phyloP scores from a whole-genome alignment of 2,113 vertebrate species.

The Scytalopus superciliaris region DNA sequence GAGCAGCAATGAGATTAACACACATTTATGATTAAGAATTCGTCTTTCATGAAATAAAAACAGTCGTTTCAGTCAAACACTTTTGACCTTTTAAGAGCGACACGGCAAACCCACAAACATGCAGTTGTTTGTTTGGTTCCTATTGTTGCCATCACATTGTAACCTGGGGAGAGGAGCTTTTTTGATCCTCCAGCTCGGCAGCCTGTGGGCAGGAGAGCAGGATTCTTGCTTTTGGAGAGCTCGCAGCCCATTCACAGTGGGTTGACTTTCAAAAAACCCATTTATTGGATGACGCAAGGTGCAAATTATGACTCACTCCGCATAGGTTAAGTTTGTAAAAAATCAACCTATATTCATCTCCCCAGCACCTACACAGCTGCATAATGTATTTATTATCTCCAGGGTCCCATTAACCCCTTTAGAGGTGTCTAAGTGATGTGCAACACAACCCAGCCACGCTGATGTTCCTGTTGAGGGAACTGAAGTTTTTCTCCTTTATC shows the following conservation, averaged over 20 bases:
- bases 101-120: not conserved
- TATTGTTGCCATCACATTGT: not conserved
- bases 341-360: constrained; percentile 49
- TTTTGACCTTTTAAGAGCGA: not conserved
- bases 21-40: not conserved
- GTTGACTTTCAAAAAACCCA: constrained; percentile 49
- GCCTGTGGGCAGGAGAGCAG: constrained; percentile 22
- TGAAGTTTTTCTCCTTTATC: not conserved
- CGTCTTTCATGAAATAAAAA: not conserved
- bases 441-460: not conserved
- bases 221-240: not conserved
- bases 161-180: not conserved
- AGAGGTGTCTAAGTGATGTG: not conserved
- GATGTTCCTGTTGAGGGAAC: not conserved
- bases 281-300: constrained; percentile 53
- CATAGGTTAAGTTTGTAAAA: constrained; percentile 48
- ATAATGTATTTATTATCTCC: constrained; percentile 39
- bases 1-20: not conserved
- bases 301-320: constrained; percentile 56
- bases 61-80: not conserved
- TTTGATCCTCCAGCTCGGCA: not conserved
- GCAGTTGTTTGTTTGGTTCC: not conserved
- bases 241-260: constrained; percentile 33
- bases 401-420: constrained; percentile 24
- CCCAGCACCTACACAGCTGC: constrained; percentile 51